Conservation (phyloP, 2,113 vertebrate species). For the Anas platyrhynchos region DNA sequence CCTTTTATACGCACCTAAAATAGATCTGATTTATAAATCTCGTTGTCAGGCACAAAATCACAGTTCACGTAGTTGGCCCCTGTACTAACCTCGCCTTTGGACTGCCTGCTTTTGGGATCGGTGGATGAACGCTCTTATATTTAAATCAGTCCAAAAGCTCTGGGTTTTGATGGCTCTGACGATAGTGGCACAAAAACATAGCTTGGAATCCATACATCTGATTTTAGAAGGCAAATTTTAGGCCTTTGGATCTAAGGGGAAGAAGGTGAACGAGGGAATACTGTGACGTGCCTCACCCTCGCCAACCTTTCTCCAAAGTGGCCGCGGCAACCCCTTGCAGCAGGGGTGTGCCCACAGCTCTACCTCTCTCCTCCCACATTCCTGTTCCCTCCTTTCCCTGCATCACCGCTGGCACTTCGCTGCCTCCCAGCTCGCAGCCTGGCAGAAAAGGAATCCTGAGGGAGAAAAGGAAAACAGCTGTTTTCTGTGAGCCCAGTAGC, state of each 20-base stretch:
- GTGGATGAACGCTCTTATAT: accelerated
- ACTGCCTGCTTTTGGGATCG: neutral
- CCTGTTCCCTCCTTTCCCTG: neutral
- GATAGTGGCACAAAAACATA: neutral
- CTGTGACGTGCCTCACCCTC: neutral
- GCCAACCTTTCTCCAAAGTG: neutral
- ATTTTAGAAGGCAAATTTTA: neutral
- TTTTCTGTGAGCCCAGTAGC: neutral
- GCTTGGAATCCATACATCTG: neutral
- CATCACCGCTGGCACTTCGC: neutral
- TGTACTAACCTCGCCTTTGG: neutral
- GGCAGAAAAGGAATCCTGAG: neutral
- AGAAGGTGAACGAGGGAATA: neutral
- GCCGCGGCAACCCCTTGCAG: neutral
- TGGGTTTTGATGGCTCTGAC: neutral
- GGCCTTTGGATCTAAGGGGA: neutral
- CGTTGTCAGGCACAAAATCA: neutral
- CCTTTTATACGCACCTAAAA: neutral
- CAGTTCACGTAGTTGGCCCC: neutral
- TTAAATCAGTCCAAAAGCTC: neutral
- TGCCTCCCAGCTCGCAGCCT: neutral
- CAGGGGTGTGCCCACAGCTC: neutral
- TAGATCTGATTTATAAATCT: neutral
- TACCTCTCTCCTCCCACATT: neutral
- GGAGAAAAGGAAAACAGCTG: neutral